These are phyloP conservation scores for Rhaphigaster nebulosa DNA, from an alignment of 2,888 invertebrate species.

Conservation along the genomic window DNA sequence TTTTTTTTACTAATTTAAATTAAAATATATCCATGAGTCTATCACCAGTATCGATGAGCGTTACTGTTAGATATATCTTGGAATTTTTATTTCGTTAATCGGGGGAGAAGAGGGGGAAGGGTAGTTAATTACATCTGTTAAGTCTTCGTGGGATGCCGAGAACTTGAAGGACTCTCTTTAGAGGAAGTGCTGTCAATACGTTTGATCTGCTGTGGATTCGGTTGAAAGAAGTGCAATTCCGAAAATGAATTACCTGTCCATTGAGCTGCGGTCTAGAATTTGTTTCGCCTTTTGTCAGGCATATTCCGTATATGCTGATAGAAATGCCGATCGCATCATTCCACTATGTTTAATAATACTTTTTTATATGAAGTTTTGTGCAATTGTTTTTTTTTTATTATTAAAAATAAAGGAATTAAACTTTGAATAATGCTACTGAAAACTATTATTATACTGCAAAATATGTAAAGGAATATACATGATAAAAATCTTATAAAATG, in stretches of 20 bases:
- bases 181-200: not conserved
- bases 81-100: too few relatives aligned
- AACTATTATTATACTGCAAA: too few relatives aligned
- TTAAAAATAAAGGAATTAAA: too few relatives aligned
- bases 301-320: not conserved
- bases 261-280: not conserved
- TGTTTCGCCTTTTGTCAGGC: slow-evolving; percentile 40
- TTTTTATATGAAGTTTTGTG: not conserved
- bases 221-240: slow-evolving; percentile 23
- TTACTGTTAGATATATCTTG: too few relatives aligned
- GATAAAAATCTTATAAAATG: too few relatives aligned
- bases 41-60: too few relatives aligned
- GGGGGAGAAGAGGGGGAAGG: too few relatives aligned
- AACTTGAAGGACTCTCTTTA: not conserved
- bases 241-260: slow-evolving; percentile 34
- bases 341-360: not conserved
- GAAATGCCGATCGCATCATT: not conserved
- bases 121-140: too few relatives aligned
- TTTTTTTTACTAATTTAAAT: too few relatives aligned
- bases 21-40: too few relatives aligned
- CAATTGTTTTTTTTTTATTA: not conserved
- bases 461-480: too few relatives aligned
- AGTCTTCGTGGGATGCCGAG: not conserved
- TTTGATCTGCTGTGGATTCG: not conserved
- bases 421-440: too few relatives aligned